Evolutionary conservation across 2,888 invertebrate species (phyloP).

Genomic region (Lacanobia wlatinum): DNA sequence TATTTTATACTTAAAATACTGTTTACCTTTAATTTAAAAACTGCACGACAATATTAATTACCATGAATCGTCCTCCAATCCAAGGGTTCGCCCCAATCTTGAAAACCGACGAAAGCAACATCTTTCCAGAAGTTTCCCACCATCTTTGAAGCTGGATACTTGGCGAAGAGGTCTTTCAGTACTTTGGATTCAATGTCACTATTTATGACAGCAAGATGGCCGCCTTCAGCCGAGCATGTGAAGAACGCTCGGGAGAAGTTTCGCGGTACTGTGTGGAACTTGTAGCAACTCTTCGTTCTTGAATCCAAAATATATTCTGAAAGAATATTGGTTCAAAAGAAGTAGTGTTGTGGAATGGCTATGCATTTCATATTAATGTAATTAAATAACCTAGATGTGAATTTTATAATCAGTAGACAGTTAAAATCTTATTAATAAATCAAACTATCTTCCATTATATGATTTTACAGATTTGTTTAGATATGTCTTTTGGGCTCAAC

Average conservation of each 20-base stretch:
- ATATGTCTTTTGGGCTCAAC: too few species aligned
- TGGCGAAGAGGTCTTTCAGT: slow-evolving; percentile 66
- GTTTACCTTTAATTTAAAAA: not conserved
- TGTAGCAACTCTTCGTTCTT: slow-evolving; percentile 77
- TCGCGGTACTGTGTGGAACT: slow-evolving; percentile 73
- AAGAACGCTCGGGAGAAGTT: slow-evolving; percentile 74
- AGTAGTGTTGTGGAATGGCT: too few species aligned
- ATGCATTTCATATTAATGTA: too few species aligned
- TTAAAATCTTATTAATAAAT: too few species aligned
- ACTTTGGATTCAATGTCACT: slow-evolving; percentile 69
- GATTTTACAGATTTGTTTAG: too few species aligned
- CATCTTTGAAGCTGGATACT: slow-evolving; percentile 61
- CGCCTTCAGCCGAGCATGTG: slow-evolving; percentile 77
- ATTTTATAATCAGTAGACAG: too few species aligned
- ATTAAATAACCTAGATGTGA: too few species aligned
- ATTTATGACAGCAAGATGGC: slow-evolving; percentile 75
- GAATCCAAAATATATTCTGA: slow-evolving; percentile 71
- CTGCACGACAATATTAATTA: slow-evolving; percentile 37
- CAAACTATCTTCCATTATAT: too few species aligned
- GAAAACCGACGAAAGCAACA: slow-evolving; percentile 68
- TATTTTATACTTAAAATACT: too few species aligned
- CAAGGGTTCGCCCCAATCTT: slow-evolving; percentile 69
- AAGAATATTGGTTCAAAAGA: not conserved
- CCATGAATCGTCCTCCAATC: slow-evolving; percentile 75
- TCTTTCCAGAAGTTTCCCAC: slow-evolving; percentile 62